Evolutionary conservation across 2,888 invertebrate species (phyloP), one percentile per base, ranked within the genome.

Genomic region (Rugalucina vietnamica): DNA sequence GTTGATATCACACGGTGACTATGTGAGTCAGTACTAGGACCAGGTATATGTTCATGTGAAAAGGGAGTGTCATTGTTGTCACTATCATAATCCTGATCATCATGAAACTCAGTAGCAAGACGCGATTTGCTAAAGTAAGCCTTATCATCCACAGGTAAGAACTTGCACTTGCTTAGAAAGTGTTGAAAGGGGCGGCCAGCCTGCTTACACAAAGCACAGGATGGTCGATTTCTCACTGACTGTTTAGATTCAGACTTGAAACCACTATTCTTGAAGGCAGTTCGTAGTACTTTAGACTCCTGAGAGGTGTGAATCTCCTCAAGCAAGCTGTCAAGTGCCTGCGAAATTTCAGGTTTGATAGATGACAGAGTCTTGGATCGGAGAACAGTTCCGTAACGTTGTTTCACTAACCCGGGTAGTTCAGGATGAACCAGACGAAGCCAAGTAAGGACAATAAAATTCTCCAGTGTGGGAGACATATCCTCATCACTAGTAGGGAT

Each of bases 361-460:
- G 39, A 81, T 77, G 65, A 76, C 79, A 14, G 84, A 79, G 77
- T 88, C 86, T n/a, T 10, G 18, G 85, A 78, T 27, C 86, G 54
- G 14, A 90, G 57, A 29, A 86, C 88, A 5, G 90, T 85, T 4
- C 83, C 90, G 60, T 85, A 88, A 3, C 82, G 39, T 65, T 90
- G 88, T 70, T 90, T 89, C 0, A 89, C 79, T 18, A 88, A 78
- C 34, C n/a, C 34, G 0, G 88, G 88, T 24, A 89, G 54, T 21
- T 83, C 80, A n/a, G 43, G 60, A 50, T 90, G 77, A 14, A 88
- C 76, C 10, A 88, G 69, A n/a, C 80, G 50, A 12, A 90, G 76
- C 88, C 87, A 88, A 3, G 81, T 82, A 0, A 85, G 24, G 1
- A 79, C 81, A 18, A 87, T 54, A 4, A 86, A 21, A 65, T 88